A percentile compares a stretch with the other conserved stretches of the same genome.
These are phyloP conservation scores for Ashinkailepas kermadecensis DNA, from an alignment of 2,888 invertebrate genomes.

Conservation along the genomic window DNA sequence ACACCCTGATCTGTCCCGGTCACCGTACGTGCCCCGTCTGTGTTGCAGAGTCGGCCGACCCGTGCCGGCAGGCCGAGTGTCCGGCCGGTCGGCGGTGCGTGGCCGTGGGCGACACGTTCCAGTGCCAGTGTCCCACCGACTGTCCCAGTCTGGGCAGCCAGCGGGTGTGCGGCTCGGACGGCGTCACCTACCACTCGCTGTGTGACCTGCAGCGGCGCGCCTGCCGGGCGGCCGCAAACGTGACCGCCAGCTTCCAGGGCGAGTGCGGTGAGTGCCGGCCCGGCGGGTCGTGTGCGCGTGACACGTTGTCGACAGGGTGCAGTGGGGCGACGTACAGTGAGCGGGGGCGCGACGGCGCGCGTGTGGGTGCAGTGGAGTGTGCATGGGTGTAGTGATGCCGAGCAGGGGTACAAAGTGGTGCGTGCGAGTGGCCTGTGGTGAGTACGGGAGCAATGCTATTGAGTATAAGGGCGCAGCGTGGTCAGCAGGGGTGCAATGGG, in stretches of 20 bases:
- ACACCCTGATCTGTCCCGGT: not conserved
- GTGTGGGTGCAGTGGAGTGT: too few species aligned
- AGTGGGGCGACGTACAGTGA: too few species aligned
- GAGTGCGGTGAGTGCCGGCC: conserved; percentile 28
- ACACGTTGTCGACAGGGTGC: too few species aligned
- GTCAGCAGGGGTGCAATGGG: too few species aligned
- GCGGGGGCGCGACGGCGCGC: too few species aligned
- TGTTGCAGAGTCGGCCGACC: not conserved
- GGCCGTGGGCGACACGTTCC: not conserved
- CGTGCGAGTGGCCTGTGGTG: too few species aligned
- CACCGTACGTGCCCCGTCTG: not conserved
- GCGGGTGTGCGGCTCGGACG: conserved; percentile 31
- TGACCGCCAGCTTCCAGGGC: conserved; percentile 27
- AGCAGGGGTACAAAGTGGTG: too few species aligned
- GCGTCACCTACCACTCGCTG: conserved; percentile 29
- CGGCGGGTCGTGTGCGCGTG: too few species aligned
- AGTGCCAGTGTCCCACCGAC: conserved; percentile 27
- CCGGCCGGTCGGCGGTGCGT: conserved; percentile 7
- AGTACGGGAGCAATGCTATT: too few species aligned
- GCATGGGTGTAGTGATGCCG: too few species aligned
- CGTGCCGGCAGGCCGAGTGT: not conserved
- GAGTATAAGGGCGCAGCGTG: too few species aligned
- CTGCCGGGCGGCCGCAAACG: conserved; percentile 27
- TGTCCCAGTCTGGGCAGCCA: conserved; percentile 24
- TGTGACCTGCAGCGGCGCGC: conserved; percentile 31